These are phyloP conservation scores for Sardina pilchardus DNA, from an alignment of 2,113 vertebrate species.

Conservation along the genomic window DNA sequence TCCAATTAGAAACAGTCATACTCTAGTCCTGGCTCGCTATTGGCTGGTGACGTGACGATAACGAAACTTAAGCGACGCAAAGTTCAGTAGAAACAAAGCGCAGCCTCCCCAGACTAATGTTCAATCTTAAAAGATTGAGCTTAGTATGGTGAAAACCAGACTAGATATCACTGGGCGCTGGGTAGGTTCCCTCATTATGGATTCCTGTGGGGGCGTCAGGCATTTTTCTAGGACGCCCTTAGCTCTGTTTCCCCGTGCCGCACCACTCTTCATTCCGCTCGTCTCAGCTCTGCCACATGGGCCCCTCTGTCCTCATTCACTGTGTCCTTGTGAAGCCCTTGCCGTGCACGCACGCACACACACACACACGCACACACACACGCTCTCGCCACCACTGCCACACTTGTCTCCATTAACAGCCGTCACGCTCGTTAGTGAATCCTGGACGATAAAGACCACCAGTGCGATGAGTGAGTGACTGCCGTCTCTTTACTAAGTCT, in stretches of 20 bases:
- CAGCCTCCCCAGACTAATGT: too few species aligned
- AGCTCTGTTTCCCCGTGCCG: slow-evolving; percentile 44
- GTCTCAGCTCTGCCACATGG: slow-evolving; percentile 45
- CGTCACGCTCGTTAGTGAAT: not conserved
- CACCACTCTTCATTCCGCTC: slow-evolving; percentile 49
- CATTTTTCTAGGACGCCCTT: slow-evolving; percentile 70
- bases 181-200: slow-evolving; percentile 59
- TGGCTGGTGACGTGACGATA: too few species aligned
- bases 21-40: too few species aligned
- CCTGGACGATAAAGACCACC: not conserved
- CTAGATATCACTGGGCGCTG: not conserved
- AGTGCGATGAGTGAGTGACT: not conserved
- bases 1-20: too few species aligned
- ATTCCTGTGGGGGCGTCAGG: slow-evolving; percentile 62
- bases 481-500: not conserved
- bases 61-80: too few species aligned
- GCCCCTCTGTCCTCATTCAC: slow-evolving; percentile 54
- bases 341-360: not conserved
- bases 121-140: too few species aligned
- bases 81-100: too few species aligned
- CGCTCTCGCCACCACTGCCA: not conserved
- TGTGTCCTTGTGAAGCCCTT: slow-evolving; percentile 63
- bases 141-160: too few species aligned
- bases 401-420: not conserved
- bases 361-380: not conserved